phyloP scores from a whole-genome alignment of 2,888 invertebrate genomes.

The Lordiphosa fenestrarum region DNA sequence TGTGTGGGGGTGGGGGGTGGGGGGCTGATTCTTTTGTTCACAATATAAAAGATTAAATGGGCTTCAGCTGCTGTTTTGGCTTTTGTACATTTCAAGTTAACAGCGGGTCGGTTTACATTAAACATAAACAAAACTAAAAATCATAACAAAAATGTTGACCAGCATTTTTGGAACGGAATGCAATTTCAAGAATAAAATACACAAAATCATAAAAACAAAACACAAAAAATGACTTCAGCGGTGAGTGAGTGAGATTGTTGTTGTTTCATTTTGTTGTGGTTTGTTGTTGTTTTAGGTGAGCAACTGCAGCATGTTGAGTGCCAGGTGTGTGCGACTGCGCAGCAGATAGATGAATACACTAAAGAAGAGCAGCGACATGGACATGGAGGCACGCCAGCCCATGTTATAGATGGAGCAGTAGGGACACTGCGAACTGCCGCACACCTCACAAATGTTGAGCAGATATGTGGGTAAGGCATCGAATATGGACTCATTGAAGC shows the following conservation, averaged over 20 bases:
- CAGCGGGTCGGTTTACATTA: slow-evolving; percentile 22
- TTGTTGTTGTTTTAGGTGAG: slow-evolving; percentile 48
- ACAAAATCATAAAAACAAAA: slow-evolving; percentile 13
- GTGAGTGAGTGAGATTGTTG: slow-evolving; percentile 16
- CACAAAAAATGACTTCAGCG: slow-evolving; percentile 28
- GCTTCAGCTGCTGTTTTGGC: slow-evolving; percentile 21
- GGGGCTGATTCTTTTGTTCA: slow-evolving; percentile 20
- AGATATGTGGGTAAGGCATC: slow-evolving; percentile 92
- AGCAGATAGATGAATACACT: slow-evolving; percentile 76
- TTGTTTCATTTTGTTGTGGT: neutral
- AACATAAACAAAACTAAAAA: slow-evolving; percentile 23
- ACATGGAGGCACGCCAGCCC: slow-evolving; percentile 77
- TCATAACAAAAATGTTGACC: slow-evolving; percentile 38
- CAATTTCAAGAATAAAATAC: slow-evolving; percentile 48
- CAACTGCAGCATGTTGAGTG: slow-evolving; percentile 64
- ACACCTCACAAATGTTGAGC: slow-evolving; percentile 95
- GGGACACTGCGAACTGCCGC: slow-evolving; percentile 96
- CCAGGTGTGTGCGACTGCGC: slow-evolving; percentile 72
- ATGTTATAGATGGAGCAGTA: slow-evolving; percentile 93
- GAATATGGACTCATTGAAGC: slow-evolving; percentile 95
- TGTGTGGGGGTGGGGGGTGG: slow-evolving; percentile 6
- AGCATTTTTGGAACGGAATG: slow-evolving; percentile 70
- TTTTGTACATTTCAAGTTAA: slow-evolving; percentile 66
- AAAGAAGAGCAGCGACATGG: slow-evolving; percentile 71
- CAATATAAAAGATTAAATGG: slow-evolving; percentile 21